These are phyloP conservation scores for Antrozous pallidus DNA, from an alignment of 2,797 vertebrate genomes.

Conservation along the genomic window DNA sequence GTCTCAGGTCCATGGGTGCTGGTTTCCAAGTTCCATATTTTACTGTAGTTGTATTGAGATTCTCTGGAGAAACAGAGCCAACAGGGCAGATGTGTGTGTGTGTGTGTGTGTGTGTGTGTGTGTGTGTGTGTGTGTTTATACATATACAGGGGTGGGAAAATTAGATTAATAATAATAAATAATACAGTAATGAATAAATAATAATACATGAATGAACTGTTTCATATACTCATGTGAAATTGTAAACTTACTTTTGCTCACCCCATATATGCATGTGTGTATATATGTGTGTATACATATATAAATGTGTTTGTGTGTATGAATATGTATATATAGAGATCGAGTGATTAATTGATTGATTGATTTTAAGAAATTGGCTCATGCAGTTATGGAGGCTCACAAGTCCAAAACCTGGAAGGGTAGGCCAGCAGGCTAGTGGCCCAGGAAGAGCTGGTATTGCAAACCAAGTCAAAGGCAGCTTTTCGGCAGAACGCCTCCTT, in stretches of 20 bases:
- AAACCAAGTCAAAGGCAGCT: background rate
- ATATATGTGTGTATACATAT: accelerated
- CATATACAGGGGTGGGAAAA: background rate
- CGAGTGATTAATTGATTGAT: background rate
- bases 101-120: background rate
- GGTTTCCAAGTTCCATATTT: background rate
- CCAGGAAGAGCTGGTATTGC: background rate
- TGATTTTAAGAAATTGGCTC: background rate
- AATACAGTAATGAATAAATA: background rate
- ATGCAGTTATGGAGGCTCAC: background rate
- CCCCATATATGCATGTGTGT: background rate
- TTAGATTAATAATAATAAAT: background rate
- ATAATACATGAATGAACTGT: background rate
- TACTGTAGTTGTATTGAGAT: background rate
- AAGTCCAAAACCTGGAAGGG: background rate
- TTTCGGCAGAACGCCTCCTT: background rate
- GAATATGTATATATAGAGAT: background rate
- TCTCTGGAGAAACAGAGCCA: background rate
- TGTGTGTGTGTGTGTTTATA: background rate
- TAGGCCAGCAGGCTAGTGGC: background rate
- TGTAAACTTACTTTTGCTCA: background rate
- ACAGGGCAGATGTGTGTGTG: background rate
- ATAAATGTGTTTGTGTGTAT: background rate
- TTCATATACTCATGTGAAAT: background rate
- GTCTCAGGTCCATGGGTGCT: background rate